A percentile compares a stretch with the other conserved stretches of the same genome.
phyloP scores from a whole-genome alignment of 2,888 invertebrate genomes.

The Drosophila austrosaltans region DNA sequence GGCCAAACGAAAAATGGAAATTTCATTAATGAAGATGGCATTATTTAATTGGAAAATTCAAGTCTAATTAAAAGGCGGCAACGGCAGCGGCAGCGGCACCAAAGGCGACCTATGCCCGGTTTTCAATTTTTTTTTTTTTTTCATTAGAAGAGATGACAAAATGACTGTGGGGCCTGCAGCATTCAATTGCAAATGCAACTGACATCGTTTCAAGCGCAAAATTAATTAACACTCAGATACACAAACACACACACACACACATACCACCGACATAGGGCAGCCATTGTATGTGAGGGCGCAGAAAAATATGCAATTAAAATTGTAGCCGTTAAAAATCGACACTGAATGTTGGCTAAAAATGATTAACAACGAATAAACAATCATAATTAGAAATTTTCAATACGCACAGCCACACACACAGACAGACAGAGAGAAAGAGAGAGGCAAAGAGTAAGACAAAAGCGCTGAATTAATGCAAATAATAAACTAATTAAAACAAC shows the following conservation, averaged over 20 bases:
- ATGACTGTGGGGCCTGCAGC: constrained; percentile 31
- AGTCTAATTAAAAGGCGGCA: constrained; percentile 72
- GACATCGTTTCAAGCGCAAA: constrained; percentile 69
- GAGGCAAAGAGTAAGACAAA: neutral
- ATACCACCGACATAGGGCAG: constrained; percentile 16
- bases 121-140: neutral
- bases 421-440: neutral
- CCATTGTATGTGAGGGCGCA: constrained; percentile 29
- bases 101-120: constrained; percentile 15
- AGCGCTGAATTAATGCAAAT: constrained; percentile 40
- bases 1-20: constrained; percentile 71
- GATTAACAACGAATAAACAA: constrained; percentile 73
- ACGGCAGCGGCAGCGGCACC: no score
- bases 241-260: constrained; percentile 40
- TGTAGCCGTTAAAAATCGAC: constrained; percentile 52
- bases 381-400: constrained; percentile 57
- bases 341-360: constrained; percentile 41
- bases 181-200: constrained; percentile 68
- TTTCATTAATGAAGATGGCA: constrained; percentile 79
- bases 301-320: constrained; percentile 68
- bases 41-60: constrained; percentile 66
- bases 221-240: constrained; percentile 72
- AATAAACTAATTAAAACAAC: constrained; percentile 76
- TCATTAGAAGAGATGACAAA: neutral
- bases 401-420: constrained; percentile 18